Conservation (phyloP, 2,888 invertebrate species). For the Electrophaes corylata region DNA sequence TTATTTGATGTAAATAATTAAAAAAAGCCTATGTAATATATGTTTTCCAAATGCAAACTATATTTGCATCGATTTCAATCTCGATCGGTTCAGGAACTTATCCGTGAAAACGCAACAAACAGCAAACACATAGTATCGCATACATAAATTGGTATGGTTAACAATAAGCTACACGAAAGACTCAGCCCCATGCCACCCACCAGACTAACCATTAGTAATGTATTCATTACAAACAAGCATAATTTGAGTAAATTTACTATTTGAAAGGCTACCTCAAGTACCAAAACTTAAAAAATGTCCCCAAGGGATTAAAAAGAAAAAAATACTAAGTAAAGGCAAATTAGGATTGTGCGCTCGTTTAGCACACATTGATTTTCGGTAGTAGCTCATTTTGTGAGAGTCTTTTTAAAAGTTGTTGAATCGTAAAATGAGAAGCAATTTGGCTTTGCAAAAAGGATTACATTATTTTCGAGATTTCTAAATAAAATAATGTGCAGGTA, state of each 20-base stretch:
- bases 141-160: neutral
- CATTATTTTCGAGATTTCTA: constrained; percentile 5
- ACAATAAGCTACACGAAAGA: constrained; percentile 28
- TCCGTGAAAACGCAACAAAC: no score
- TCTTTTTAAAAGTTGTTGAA: constrained; percentile 34
- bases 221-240: constrained; percentile 38
- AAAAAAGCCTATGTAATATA: no score
- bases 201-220: constrained; percentile 33
- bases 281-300: constrained; percentile 42
- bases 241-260: constrained; percentile 58
- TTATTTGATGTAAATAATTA: no score
- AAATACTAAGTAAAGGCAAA: constrained; percentile 35
- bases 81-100: no score
- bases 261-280: constrained; percentile 41
- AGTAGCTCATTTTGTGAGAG: constrained; percentile 31
- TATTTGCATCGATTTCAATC: neutral
- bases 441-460: constrained; percentile 20
- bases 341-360: constrained; percentile 35
- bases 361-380: constrained; percentile 42
- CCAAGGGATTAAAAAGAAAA: constrained; percentile 50
- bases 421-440: constrained; percentile 36
- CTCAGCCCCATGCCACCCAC: constrained; percentile 32
- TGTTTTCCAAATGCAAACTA: no score
- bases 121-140: neutral
- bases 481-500: constrained; percentile 4